A percentile compares a stretch with the other conserved stretches of the same genome.
Evolutionary conservation across 2,797 vertebrate genomes (phyloP).

Genomic region (Salarias fasciatus): DNA sequence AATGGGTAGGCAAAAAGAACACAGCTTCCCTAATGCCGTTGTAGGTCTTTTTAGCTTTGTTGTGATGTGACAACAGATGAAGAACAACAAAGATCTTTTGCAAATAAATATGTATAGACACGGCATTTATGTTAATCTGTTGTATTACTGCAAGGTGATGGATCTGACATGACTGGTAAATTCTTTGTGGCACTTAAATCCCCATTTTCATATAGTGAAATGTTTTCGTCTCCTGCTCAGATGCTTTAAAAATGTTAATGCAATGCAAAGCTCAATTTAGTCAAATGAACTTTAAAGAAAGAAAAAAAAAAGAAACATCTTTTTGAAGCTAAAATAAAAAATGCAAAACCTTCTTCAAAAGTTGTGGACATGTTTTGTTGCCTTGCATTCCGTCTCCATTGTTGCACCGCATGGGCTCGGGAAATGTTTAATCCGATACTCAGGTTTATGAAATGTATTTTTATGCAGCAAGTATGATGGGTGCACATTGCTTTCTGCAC

Average conservation of each 20-base stretch:
- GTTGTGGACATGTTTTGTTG: constrained; percentile 71
- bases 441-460: constrained; percentile 74
- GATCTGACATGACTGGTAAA: constrained; percentile 60
- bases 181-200: constrained; percentile 58
- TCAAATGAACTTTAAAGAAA: constrained; percentile 51
- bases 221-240: constrained; percentile 36
- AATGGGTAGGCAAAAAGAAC: constrained; percentile 46
- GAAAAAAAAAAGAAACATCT: constrained; percentile 49
- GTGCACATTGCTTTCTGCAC: constrained; percentile 53
- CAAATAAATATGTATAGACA: constrained; percentile 58
- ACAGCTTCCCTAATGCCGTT: constrained; percentile 41
- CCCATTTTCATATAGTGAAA: constrained; percentile 50
- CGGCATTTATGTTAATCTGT: constrained; percentile 64
- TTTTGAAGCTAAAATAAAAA: constrained; percentile 50
- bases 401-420: constrained; percentile 42
- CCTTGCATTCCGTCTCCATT: constrained; percentile 54
- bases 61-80: constrained; percentile 53
- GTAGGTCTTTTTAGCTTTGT: constrained; percentile 48
- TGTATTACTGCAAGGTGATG: constrained; percentile 65
- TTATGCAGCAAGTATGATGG: constrained; percentile 63
- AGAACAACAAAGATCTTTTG: constrained; percentile 51
- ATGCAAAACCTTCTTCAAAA: constrained; percentile 61
- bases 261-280: constrained; percentile 68
- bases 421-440: constrained; percentile 75
- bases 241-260: constrained; percentile 52